Percentiles rank a stretch among this genome's conserved stretches.
Conservation (phyloP, 2,888 invertebrate species). For the Perizoma flavofasciatum region DNA sequence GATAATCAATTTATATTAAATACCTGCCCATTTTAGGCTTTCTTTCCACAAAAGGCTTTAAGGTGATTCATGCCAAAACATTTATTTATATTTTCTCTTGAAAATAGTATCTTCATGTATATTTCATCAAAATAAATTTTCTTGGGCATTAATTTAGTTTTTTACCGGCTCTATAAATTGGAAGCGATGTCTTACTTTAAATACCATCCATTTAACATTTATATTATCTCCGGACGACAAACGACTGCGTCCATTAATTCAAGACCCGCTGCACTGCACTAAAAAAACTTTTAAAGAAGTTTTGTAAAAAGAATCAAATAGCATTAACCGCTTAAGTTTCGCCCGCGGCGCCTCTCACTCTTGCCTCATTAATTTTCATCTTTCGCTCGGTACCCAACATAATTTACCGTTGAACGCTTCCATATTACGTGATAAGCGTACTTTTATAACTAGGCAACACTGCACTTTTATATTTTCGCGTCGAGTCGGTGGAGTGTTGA, state of each 20-base stretch:
- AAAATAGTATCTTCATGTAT: constrained; percentile 21
- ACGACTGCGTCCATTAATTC: constrained; percentile 60
- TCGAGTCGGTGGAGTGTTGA: constrained; percentile 77
- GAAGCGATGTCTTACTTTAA: constrained; percentile 56
- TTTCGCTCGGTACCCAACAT: constrained; percentile 75
- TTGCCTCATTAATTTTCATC: constrained; percentile 84
- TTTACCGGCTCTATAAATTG: constrained; percentile 47
- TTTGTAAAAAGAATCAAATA: constrained; percentile 60
- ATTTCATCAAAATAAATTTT: constrained; percentile 34
- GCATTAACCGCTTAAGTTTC: constrained; percentile 64
- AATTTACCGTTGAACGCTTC: constrained; percentile 80
- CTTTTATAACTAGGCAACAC: constrained; percentile 63
- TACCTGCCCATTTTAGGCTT: constrained; percentile 32
- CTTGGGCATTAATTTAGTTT: constrained; percentile 44
- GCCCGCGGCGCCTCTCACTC: constrained; percentile 58
- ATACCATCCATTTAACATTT: constrained; percentile 55
- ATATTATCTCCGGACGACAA: constrained; percentile 58
- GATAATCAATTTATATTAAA: constrained; percentile 43
- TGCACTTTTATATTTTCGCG: constrained; percentile 71
- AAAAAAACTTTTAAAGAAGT: constrained; percentile 51
- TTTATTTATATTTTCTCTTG: too few species aligned
- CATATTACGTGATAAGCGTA: constrained; percentile 78
- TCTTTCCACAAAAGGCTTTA: constrained; percentile 27
- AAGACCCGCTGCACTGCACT: constrained; percentile 51
- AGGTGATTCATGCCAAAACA: constrained; percentile 15